Evolutionary conservation across 2,888 invertebrate genomes (phyloP).

Genomic region (Furcula furcula): DNA sequence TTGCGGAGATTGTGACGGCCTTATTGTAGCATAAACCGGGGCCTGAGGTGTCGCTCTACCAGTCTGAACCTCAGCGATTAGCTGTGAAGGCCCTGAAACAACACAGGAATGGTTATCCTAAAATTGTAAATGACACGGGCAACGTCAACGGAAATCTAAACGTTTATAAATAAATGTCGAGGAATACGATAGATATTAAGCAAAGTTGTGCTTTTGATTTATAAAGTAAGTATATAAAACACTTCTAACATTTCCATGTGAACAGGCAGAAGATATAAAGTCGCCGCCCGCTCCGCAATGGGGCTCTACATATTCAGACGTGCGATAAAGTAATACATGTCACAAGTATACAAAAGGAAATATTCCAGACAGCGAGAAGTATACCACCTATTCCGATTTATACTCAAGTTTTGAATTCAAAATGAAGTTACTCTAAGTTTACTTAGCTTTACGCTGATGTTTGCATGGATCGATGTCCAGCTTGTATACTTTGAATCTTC

Average conservation of each 20-base stretch:
- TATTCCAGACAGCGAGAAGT: slow-evolving; percentile 37
- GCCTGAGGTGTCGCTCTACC: slow-evolving; percentile 64
- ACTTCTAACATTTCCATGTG: slow-evolving; percentile 41
- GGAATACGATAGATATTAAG: slow-evolving; percentile 16
- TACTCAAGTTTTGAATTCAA: slow-evolving; percentile 26
- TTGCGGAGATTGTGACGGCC: slow-evolving; percentile 55
- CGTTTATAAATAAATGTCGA: slow-evolving; percentile 2
- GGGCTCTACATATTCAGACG: slow-evolving; percentile 45
- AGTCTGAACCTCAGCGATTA: slow-evolving; percentile 57
- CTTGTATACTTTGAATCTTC: no score
- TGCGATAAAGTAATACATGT: slow-evolving; percentile 51
- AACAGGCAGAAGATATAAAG: slow-evolving; percentile 50
- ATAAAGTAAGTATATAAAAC: no score
- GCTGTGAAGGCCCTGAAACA: slow-evolving; percentile 73
- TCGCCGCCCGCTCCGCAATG: slow-evolving; percentile 37
- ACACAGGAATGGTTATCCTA: no score
- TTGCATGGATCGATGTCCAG: slow-evolving; percentile 4
- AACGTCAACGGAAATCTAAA: no score
- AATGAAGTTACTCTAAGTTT: slow-evolving; percentile 19
- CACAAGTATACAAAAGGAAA: slow-evolving; percentile 44
- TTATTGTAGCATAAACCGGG: slow-evolving; percentile 71
- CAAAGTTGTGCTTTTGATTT: slow-evolving; percentile 12
- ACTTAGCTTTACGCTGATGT: slow-evolving; percentile 9
- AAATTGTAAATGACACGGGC: no score
- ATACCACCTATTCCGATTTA: slow-evolving; percentile 37